Evolutionary conservation across 2,888 invertebrate genomes (phyloP).

Genomic region (Baccha elongata): DNA sequence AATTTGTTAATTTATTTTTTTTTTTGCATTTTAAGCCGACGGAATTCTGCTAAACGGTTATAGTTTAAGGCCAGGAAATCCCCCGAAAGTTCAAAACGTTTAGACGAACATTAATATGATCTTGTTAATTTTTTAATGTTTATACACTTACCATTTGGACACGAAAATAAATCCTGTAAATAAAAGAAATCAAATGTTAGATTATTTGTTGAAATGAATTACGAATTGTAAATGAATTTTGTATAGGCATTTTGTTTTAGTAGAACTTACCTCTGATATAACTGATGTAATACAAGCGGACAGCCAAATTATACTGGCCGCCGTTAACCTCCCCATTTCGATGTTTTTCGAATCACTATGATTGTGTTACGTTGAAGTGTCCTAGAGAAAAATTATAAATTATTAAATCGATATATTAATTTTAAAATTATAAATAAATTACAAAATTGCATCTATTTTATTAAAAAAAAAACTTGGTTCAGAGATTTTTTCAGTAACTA

Average conservation of each 20-base stretch:
- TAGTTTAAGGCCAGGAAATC: constrained; percentile 28
- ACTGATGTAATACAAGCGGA: constrained; percentile 79
- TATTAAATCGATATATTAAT: neutral
- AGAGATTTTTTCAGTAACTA: too few species aligned
- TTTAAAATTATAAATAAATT: too few species aligned
- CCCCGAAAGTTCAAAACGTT: constrained; percentile 8
- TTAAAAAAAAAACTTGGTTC: neutral
- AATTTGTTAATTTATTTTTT: constrained; percentile 45
- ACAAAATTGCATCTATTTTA: too few species aligned
- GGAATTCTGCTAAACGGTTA: neutral
- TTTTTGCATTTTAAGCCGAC: neutral
- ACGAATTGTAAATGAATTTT: neutral
- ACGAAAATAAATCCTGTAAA: constrained; percentile 81
- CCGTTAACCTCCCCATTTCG: constrained; percentile 81
- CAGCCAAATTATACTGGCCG: constrained; percentile 82
- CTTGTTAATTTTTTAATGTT: constrained; percentile 4
- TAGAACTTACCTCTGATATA: constrained; percentile 75
- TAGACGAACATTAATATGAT: too few species aligned
- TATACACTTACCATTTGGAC: constrained; percentile 82
- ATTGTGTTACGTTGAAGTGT: constrained; percentile 40
- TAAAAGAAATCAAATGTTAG: constrained; percentile 41
- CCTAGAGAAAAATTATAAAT: constrained; percentile 47
- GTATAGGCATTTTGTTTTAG: neutral
- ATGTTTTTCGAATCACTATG: constrained; percentile 56
- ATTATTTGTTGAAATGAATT: neutral